Conservation (phyloP, 2,888 invertebrate species). For the Andrena haemorrhoa region DNA sequence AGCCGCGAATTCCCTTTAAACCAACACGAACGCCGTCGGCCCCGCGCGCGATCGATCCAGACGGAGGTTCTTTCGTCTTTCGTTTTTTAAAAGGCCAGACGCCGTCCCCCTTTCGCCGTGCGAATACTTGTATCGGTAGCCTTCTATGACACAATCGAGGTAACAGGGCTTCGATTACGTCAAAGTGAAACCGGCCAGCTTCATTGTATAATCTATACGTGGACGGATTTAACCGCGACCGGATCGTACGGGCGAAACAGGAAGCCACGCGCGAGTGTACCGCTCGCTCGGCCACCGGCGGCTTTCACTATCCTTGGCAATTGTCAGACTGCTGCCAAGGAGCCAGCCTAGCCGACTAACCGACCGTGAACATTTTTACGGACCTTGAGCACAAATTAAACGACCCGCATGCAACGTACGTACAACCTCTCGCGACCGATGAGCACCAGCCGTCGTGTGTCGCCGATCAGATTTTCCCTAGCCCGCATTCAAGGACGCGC, state of each 20-base stretch:
- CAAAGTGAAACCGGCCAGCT: constrained; percentile 73
- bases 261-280: constrained; percentile 43
- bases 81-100: neutral
- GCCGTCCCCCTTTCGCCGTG: constrained; percentile 35
- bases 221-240: constrained; percentile 50
- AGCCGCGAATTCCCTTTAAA: constrained; percentile 21
- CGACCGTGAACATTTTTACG: constrained; percentile 72
- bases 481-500: constrained; percentile 45
- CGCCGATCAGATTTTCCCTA: constrained; percentile 51
- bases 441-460: neutral
- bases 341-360: neutral
- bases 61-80: neutral
- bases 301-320: constrained; percentile 77
- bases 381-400: constrained; percentile 74
- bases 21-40: neutral
- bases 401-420: constrained; percentile 35
- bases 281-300: constrained; percentile 23
- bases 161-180: constrained; percentile 70
- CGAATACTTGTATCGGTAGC: constrained; percentile 20
- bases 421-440: neutral
- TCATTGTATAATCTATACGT: constrained; percentile 70
- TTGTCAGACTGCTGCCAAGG: constrained; percentile 47
- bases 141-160: constrained; percentile 47
- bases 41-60: neutral
- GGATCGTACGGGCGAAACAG: constrained; percentile 45